Evolutionary conservation across 2,113 vertebrate genomes (phyloP).

Genomic region (Salvelinus sp.): DNA sequence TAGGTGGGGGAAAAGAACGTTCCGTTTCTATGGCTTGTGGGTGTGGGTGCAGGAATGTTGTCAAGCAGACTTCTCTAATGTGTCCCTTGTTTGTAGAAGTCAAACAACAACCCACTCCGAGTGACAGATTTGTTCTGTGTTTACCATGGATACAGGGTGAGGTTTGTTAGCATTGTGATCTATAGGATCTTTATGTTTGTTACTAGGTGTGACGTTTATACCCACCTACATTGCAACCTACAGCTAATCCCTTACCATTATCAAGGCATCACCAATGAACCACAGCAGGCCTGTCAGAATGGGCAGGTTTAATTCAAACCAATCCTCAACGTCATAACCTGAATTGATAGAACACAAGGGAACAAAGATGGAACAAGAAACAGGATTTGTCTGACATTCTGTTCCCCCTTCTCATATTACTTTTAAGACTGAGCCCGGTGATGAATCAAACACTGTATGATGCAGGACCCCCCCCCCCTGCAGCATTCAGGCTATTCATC

Average conservation of each 20-base stretch:
- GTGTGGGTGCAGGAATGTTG: constrained; percentile 5
- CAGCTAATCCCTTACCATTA: background rate
- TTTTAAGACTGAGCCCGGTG: background rate
- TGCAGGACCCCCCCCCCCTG: background rate
- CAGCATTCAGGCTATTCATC: background rate
- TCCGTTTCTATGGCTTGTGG: background rate
- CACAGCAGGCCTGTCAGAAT: background rate
- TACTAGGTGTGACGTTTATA: background rate
- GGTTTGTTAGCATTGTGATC: background rate
- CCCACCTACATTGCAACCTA: background rate
- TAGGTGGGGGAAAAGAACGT: no score
- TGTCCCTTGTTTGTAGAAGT: background rate
- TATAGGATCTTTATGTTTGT: background rate
- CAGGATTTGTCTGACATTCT: background rate
- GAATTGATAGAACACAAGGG: background rate
- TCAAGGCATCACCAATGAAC: background rate
- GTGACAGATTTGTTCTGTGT: background rate
- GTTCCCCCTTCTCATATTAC: background rate
- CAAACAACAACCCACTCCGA: background rate
- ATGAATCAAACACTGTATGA: background rate
- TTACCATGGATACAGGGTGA: background rate
- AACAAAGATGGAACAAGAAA: background rate
- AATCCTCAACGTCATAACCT: background rate
- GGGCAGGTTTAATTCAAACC: background rate
- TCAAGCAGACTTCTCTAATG: background rate